These are phyloP conservation scores for Hydractinia symbiolongicarpus DNA, from an alignment of 30 jellyfish, hydroid and myxozoan species.

Conservation along the genomic window DNA sequence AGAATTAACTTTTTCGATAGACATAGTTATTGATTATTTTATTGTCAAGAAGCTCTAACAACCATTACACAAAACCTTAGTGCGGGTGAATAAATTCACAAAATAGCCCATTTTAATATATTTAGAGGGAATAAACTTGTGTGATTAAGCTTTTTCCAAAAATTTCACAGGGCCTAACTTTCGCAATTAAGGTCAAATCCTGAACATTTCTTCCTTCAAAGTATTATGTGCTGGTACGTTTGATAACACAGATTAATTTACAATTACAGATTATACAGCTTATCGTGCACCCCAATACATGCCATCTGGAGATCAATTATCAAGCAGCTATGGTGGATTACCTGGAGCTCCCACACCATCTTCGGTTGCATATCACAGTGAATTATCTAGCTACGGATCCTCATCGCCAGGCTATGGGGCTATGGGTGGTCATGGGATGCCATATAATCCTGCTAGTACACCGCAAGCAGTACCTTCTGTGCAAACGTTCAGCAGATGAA, in stretches of 20 bases:
- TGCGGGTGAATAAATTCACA: neutral
- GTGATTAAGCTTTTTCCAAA: too few species aligned
- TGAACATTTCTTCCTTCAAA: neutral
- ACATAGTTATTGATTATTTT: too few species aligned
- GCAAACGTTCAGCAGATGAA: slow-evolving; percentile 6
- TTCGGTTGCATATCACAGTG: neutral
- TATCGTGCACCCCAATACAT: neutral
- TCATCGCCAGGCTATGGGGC: neutral
- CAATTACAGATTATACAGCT: neutral
- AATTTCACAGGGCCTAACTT: too few species aligned
- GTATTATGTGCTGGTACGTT: neutral
- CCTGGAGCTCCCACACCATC: neutral
- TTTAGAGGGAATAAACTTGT: too few species aligned
- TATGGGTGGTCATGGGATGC: neutral
- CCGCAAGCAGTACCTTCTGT: slow-evolving; percentile 16
- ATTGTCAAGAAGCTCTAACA: too few species aligned
- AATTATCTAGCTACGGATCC: neutral
- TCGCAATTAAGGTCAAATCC: too few species aligned
- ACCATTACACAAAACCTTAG: too few species aligned
- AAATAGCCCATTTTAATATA: neutral
- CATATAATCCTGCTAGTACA: slow-evolving; percentile 10
- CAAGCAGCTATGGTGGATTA: neutral
- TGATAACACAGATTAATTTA: neutral
- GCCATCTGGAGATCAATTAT: slow-evolving; percentile 2
- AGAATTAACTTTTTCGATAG: too few species aligned